Evolutionary conservation across 2,113 vertebrate genomes (phyloP).

Genomic region (Chaenogobius annularis): DNA sequence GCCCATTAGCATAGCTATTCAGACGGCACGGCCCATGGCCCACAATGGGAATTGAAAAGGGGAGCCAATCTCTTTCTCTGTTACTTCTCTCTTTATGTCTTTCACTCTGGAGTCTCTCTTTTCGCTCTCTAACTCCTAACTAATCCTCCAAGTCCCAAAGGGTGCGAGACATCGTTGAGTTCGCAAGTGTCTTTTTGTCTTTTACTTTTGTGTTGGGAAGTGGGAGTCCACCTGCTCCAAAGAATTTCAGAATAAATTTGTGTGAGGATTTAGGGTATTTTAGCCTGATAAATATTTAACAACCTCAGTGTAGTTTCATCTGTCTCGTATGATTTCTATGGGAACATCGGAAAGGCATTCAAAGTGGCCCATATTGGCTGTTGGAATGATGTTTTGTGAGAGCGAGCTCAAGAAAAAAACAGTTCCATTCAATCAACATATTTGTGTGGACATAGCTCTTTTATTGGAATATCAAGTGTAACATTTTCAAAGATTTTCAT

Average conservation of each 20-base stretch:
- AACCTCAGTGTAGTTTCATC: slow-evolving; percentile 23
- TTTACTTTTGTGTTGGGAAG: slow-evolving; percentile 63
- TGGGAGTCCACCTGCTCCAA: slow-evolving; percentile 71
- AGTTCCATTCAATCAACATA: no score
- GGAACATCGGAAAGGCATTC: not conserved
- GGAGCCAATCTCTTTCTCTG: slow-evolving; percentile 65
- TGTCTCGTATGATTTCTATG: slow-evolving; percentile 18
- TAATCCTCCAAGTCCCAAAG: slow-evolving; percentile 72
- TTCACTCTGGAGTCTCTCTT: slow-evolving; percentile 59
- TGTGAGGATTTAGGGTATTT: slow-evolving; percentile 34
- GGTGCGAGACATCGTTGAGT: slow-evolving; percentile 63
- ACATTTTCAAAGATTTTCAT: not conserved
- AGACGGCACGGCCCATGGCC: slow-evolving; percentile 68
- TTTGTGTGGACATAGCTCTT: not conserved
- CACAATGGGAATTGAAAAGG: slow-evolving; percentile 71
- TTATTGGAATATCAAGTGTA: not conserved
- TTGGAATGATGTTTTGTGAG: slow-evolving; percentile 5
- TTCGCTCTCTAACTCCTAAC: slow-evolving; percentile 61
- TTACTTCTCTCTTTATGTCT: slow-evolving; percentile 65
- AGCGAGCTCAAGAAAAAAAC: not conserved
- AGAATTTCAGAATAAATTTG: slow-evolving; percentile 51
- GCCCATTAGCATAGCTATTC: slow-evolving; percentile 82
- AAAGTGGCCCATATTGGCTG: not conserved
- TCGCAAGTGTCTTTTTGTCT: slow-evolving; percentile 73
- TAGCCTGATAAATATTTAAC: slow-evolving; percentile 25